Percentiles rank a stretch among this genome's conserved stretches.
Evolutionary conservation across 1,140 invertebrate species (phyloP).

Genomic region (Bombus superbus): DNA sequence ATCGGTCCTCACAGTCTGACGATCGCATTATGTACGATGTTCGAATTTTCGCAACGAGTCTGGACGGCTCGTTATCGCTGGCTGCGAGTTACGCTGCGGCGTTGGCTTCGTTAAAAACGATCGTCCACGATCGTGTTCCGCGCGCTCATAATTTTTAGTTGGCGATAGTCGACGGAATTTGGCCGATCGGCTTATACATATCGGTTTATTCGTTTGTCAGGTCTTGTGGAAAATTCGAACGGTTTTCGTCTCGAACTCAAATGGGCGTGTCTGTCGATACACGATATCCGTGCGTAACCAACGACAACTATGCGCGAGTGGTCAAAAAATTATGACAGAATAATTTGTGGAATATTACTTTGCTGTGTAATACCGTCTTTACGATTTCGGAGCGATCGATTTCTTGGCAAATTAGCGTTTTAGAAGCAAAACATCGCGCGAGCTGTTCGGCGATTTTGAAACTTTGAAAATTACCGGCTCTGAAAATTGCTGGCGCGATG

Average conservation of each 20-base stretch:
- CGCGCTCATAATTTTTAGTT: neutral
- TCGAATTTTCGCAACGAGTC: conserved; percentile 24
- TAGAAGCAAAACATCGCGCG: neutral
- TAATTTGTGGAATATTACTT: neutral
- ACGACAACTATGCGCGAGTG: too few species aligned
- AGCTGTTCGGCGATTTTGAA: neutral
- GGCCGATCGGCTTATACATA: neutral
- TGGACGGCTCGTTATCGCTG: conserved; percentile 28
- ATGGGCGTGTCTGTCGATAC: too few species aligned
- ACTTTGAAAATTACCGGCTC: neutral
- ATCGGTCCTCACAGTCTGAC: conserved; percentile 40
- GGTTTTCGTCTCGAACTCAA: too few species aligned
- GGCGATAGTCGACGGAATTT: neutral
- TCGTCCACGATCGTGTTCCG: neutral
- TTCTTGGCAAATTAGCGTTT: neutral
- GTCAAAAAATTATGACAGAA: too few species aligned
- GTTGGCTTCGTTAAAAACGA: conserved; percentile 35
- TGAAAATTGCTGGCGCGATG: neutral
- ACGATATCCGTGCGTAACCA: too few species aligned
- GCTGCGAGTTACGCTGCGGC: neutral
- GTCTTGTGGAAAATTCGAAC: too few species aligned
- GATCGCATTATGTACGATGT: conserved; percentile 32
- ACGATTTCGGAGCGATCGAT: neutral
- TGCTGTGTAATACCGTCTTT: neutral
- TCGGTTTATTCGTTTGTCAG: neutral